Evolutionary conservation across 2,888 invertebrate genomes (phyloP), one percentile per base, ranked within the genome.

Genomic region (Drosophila antonietae): DNA sequence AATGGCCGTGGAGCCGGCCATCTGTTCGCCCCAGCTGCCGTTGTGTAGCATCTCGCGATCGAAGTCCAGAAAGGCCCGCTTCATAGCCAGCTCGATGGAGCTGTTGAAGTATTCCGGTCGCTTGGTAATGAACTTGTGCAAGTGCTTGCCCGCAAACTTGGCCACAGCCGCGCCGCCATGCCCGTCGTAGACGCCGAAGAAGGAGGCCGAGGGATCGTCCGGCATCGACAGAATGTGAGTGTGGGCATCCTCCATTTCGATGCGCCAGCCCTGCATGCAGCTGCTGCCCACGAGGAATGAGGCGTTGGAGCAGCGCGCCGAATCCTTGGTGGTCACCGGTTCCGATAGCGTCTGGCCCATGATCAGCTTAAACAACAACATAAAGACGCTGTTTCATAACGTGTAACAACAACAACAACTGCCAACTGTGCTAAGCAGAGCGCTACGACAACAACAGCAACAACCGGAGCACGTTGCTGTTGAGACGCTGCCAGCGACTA

Each of bases 191-290:
- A 99, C 99, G 3, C 97, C 99, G 94, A 99, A 99, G 93, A 97
- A 99, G 3, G 98, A 95, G 28, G 98, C 96, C 20, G 95, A 96
- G 33, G 97, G 97, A 93, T 99, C 99, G 91, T 98, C 98, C 2
- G 98, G 97, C 80, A 98, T 92, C 0, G 98, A 97, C 12, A 99
- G 94, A 81, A 99, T 96, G 90, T 99, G 98, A 39, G 98, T 98
- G 92, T 99, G 99, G 0, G 98, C 97, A 93, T 99, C 99, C 94
- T 99, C 99, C 99, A 99, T 99, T 80, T 97, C 97, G 67, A 98
- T 96, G 74, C 99, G 94, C 99, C 99, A 99, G 93, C 99, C 99
- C 93, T 99, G 99, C 99, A 99, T 99, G 91, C 98, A 98, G 37
- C 98, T 98, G 3, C 98, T 97, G 18, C 98, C 99, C 9, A 99